Conservation (phyloP, 2,113 vertebrate species). For the Pollachius pollachius region DNA sequence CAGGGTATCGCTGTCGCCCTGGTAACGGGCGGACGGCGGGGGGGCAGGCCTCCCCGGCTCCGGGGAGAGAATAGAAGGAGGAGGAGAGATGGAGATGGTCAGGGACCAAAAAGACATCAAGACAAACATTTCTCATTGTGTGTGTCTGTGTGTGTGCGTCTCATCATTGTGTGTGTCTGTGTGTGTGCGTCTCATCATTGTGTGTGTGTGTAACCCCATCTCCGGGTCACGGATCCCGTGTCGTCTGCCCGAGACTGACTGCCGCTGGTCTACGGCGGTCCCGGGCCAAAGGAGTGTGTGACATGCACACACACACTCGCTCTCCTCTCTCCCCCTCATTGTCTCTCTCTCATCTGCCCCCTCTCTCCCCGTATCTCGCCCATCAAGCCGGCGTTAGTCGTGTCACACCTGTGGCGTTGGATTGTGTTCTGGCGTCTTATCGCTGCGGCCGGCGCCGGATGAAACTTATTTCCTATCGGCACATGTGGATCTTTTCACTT, state of each 20-base stretch:
- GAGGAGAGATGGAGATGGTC: conserved; percentile 41
- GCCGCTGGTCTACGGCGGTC: conserved; percentile 58
- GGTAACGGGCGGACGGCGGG: conserved; percentile 19
- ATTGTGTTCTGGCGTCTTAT: conserved; percentile 2
- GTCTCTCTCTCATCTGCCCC: conserved; percentile 26
- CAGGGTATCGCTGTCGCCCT: conserved; percentile 59
- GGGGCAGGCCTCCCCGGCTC: conserved; percentile 36
- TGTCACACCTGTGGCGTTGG: conserved; percentile 2
- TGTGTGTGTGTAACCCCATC: conserved; percentile 52
- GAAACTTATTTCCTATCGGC: neutral
- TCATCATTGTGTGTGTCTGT: neutral
- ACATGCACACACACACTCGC: conserved; percentile 28
- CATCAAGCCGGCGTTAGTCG: conserved; percentile 4
- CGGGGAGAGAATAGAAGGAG: conserved; percentile 20
- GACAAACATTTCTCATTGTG: conserved; percentile 43
- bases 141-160: conserved; percentile 3
- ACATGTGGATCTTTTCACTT: neutral
- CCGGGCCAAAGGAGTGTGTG: conserved; percentile 45
- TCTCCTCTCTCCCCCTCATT: neutral
- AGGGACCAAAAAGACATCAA: conserved; percentile 43
- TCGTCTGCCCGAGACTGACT: conserved; percentile 64
- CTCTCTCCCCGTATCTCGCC: conserved; percentile 17
- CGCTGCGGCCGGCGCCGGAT: neutral
- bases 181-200: conserved; percentile 29
- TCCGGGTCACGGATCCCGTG: conserved; percentile 48